phyloP scores from a whole-genome alignment of 2,113 vertebrate species.

The Amblyornis subalaris region DNA sequence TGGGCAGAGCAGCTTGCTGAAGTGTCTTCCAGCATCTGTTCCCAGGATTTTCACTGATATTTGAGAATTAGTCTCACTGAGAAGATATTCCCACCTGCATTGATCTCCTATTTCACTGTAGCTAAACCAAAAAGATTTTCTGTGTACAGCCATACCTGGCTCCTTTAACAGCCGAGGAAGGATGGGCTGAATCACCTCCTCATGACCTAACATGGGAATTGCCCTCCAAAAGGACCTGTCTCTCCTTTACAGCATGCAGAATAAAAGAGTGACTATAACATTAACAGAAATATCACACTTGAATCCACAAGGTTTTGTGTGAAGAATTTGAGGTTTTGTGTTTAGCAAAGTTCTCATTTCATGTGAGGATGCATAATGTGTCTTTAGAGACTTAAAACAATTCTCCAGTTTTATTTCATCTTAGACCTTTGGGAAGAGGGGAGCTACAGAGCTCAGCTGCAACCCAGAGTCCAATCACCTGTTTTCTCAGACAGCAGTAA shows the following conservation, averaged over 20 bases:
- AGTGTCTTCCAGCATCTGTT: background rate
- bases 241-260: background rate
- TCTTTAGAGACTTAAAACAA: background rate
- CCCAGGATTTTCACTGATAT: background rate
- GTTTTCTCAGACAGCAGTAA: background rate
- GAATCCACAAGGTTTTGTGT: background rate
- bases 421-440: background rate
- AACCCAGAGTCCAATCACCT: background rate
- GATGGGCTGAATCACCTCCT: background rate
- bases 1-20: background rate
- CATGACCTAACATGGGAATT: background rate
- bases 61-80: background rate
- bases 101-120: background rate
- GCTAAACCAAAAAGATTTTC: background rate
- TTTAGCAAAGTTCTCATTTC: background rate
- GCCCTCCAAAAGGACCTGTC: background rate
- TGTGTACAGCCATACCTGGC: fast-evolving
- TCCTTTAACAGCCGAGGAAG: background rate
- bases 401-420: background rate
- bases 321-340: background rate
- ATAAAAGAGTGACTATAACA: background rate
- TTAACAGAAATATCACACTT: background rate
- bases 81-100: background rate
- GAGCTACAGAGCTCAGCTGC: background rate
- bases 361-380: background rate